Evolutionary conservation across 2,113 vertebrate genomes (phyloP).

Genomic region (Hemichromis elongatus): DNA sequence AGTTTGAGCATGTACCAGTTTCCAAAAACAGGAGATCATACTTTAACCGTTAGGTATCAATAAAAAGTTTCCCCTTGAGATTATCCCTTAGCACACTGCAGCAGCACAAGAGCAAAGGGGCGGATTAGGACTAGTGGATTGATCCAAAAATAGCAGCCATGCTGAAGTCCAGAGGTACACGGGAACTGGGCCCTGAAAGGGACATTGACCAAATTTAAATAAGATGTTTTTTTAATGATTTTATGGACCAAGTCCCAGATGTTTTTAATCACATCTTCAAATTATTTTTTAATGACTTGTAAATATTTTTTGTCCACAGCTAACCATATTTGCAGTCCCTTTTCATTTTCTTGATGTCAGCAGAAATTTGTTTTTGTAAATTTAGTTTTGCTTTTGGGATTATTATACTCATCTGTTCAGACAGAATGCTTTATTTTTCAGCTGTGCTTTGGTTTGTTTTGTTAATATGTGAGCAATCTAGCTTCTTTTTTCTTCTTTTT

Average conservation of each 20-base stretch:
- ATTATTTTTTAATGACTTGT: background rate
- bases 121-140: background rate
- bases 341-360: background rate
- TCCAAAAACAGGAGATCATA: background rate
- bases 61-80: background rate
- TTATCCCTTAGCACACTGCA: background rate
- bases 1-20: background rate
- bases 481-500: background rate
- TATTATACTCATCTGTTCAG: background rate
- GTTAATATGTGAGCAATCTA: background rate
- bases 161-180: background rate
- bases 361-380: background rate
- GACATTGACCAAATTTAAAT: background rate
- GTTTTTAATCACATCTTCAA: background rate
- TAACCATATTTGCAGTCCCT: background rate
- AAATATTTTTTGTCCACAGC: background rate
- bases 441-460: background rate
- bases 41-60: background rate
- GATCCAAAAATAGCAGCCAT: background rate
- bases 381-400: background rate
- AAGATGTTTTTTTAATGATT: background rate
- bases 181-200: background rate
- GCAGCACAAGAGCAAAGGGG: background rate
- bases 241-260: background rate
- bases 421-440: background rate